Conservation (phyloP, 2,797 vertebrate species). For the Harpagifer antarcticus region DNA sequence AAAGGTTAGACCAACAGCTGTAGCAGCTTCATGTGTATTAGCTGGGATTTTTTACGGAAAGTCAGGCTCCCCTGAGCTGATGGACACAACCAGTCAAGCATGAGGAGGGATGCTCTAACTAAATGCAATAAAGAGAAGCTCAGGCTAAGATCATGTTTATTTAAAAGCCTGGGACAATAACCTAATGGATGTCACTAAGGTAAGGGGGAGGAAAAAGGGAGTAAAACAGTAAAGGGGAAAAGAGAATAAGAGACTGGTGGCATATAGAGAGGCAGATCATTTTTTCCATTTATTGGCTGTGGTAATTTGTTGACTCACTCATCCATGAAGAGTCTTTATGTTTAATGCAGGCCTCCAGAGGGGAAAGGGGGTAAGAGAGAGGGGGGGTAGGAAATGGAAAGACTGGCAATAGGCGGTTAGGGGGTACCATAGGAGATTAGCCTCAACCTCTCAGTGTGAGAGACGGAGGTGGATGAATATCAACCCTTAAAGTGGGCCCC, state of each 20-base stretch:
- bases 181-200: conserved; percentile 75
- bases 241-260: conserved; percentile 68
- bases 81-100: conserved; percentile 85
- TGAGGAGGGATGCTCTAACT: conserved; percentile 79
- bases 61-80: conserved; percentile 79
- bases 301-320: conserved; percentile 91
- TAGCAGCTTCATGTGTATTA: conserved; percentile 87
- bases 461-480: conserved; percentile 77
- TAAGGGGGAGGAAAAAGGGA: conserved; percentile 35
- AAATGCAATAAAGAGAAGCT: conserved; percentile 85
- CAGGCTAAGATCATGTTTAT: conserved; percentile 87
- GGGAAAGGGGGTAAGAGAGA: conserved; percentile 41
- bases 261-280: conserved; percentile 78
- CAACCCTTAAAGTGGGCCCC: conserved; percentile 81
- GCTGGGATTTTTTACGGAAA: conserved; percentile 77
- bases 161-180: conserved; percentile 86
- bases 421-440: conserved; percentile 75
- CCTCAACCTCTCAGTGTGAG: conserved; percentile 71
- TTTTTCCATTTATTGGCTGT: conserved; percentile 84
- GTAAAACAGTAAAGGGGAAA: conserved; percentile 17
- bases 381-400: conserved; percentile 56
- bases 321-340: conserved; percentile 90
- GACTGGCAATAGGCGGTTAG: conserved; percentile 61
- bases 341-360: conserved; percentile 88
- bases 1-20: conserved; percentile 90